Evolutionary conservation across 2,113 vertebrate genomes (phyloP).

Genomic region (Onychostruthus taczanowskii): DNA sequence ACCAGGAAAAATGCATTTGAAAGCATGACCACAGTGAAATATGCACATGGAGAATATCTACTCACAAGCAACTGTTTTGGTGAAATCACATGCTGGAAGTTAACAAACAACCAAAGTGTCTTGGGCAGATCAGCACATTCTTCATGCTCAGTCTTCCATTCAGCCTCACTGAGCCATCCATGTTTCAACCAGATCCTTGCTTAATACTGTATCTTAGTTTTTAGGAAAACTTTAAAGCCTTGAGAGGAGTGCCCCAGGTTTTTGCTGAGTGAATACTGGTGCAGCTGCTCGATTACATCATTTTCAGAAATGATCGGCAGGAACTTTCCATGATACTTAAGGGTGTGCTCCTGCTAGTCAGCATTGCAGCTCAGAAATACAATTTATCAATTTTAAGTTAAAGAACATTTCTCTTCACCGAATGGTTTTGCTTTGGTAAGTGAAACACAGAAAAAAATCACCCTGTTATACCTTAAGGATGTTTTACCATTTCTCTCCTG

Average conservation of each 20-base stretch:
- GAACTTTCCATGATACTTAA: slow-evolving; percentile 8
- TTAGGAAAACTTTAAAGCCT: neutral
- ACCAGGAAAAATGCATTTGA: neutral
- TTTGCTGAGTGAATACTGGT: neutral
- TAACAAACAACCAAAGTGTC: neutral
- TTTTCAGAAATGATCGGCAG: neutral
- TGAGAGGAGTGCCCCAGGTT: neutral
- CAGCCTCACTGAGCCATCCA: neutral
- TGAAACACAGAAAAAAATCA: neutral
- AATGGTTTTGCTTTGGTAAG: neutral
- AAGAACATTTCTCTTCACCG: neutral
- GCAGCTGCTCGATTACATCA: slow-evolving; percentile 30
- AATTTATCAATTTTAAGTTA: neutral
- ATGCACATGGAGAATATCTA: neutral
- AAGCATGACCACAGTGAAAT: neutral
- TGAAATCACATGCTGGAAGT: neutral
- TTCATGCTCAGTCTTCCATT: neutral
- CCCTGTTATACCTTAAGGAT: neutral
- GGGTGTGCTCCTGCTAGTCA: neutral
- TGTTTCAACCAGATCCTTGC: neutral
- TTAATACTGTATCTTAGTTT: neutral
- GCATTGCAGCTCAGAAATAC: neutral
- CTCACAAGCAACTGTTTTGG: neutral
- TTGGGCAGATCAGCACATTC: slow-evolving; percentile 9
- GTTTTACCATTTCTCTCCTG: neutral